Base-by-base conservation (phyloP, 2,888 invertebrate genomes). In the Himalopsyche kuldschensis region DNA sequence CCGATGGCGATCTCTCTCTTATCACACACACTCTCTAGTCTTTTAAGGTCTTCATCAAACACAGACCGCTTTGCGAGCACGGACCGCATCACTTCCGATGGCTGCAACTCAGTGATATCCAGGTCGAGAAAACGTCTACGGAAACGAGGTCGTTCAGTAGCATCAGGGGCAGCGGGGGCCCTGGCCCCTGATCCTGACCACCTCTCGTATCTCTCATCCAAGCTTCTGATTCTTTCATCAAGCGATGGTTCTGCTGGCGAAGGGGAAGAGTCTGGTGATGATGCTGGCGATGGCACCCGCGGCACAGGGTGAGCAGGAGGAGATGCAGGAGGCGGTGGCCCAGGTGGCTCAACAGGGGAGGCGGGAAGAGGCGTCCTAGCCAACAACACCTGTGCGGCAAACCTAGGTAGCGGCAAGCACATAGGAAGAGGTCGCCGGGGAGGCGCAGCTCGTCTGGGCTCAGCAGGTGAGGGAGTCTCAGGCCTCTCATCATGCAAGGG, bases 1-100 rank as follows among this genome's bases (percentile, higher is more conserved):
- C 81, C 76, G 69, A 76, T 48, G 4, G 31, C 94, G 85, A 92
- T 94, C 91, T 97, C 94, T 91, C 97, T 94, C 91, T 97, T 94
- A 90, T 97, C 95, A 89, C 95, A 93, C 83, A 96, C 95, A 88
- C 96, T 97, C 89, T 98, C 98, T 84, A 99, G 92, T 47, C 99
- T 93, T 90, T 98, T 97, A 63, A 96, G 94, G 89, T 99, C 99
- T 89, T 98, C 98, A 89, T 99, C 99, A 90, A 99, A 98, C 81
- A 99, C 97, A 80, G 97, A 98, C 86, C 96, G 95, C 89, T 97
- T 97, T 5, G 98, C 97, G 88, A 98, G 93, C 87, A 99, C 94
- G 31, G 97, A 97, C 88, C 97, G 96, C 55, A 98, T 96, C 88
- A 98, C 98, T 88, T 98, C 98, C 31, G 98, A 98, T 0, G 98